Conservation (phyloP, 2,797 vertebrate genomes). For the Arrhamphus sclerolepis region DNA sequence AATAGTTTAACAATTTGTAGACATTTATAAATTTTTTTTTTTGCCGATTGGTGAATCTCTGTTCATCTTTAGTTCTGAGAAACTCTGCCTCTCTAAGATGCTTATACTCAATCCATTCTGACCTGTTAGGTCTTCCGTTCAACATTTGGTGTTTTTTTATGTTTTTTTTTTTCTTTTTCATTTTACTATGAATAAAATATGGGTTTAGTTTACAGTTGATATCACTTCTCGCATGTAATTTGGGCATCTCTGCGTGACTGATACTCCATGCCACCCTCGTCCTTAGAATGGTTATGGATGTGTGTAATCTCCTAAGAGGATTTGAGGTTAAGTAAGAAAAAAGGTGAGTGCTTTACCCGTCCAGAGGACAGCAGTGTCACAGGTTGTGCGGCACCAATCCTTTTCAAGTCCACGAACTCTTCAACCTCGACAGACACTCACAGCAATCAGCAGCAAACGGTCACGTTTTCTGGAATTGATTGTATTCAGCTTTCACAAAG, state of each 20-base stretch:
- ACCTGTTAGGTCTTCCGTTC: no score
- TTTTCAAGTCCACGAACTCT: constrained; percentile 53
- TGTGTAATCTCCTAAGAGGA: constrained; percentile 74
- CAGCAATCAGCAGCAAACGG: constrained; percentile 6
- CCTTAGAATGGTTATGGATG: constrained; percentile 58
- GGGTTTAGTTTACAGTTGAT: no score
- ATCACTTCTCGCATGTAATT: constrained; percentile 29
- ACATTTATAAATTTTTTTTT: no score
- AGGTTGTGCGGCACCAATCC: constrained; percentile 65
- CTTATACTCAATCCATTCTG: no score
- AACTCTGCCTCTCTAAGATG: no score
- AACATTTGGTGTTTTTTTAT: no score
- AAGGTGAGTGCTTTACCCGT: constrained; percentile 44
- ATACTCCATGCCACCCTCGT: constrained; percentile 27
- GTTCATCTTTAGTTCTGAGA: no score
- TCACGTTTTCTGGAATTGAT: constrained; percentile 4
- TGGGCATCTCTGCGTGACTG: constrained; percentile 34
- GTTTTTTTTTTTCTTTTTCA: constrained; percentile 15
- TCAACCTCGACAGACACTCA: constrained; percentile 27
- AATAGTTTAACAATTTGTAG: no score
- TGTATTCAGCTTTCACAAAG: constrained; percentile 16
- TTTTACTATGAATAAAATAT: constrained; percentile 2
- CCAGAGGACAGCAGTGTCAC: constrained; percentile 48
- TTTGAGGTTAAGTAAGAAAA: constrained; percentile 55
- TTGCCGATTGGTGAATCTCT: no score